phyloP scores from a whole-genome alignment of 2,888 invertebrate species.

The Cosmia trapezina region DNA sequence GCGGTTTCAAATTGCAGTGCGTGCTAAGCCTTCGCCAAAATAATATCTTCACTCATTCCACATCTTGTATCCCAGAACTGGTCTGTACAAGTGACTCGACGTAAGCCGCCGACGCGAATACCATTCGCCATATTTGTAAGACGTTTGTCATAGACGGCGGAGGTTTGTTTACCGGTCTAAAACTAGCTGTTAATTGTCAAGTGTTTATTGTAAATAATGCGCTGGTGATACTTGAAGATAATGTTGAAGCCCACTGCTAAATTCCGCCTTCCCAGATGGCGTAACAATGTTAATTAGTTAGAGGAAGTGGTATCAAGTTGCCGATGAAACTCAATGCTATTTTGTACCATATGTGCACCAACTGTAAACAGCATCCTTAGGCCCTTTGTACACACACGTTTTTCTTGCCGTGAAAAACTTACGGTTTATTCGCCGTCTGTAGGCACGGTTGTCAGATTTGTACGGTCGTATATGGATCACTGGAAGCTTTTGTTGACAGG shows the following conservation, averaged over 20 bases:
- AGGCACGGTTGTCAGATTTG: no score
- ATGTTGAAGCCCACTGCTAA: conserved; percentile 4
- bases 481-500: no score
- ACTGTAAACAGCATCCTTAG: neutral
- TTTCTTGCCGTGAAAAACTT: no score
- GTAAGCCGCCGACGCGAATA: conserved; percentile 61
- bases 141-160: conserved; percentile 45
- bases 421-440: no score
- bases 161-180: conserved; percentile 48
- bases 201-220: conserved; percentile 38
- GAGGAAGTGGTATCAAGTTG: neutral
- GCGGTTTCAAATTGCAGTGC: neutral
- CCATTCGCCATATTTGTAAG: conserved; percentile 57
- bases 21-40: neutral
- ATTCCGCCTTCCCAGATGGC: conserved; percentile 9
- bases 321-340: neutral
- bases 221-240: conserved; percentile 3
- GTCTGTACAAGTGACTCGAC: conserved; percentile 24
- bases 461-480: no score
- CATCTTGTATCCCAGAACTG: conserved; percentile 29
- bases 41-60: conserved; percentile 7
- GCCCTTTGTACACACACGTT: no score
- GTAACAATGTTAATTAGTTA: neutral
- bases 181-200: conserved; percentile 30
- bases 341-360: neutral